Conservation (phyloP, 2,888 invertebrate species). For the Hedya salicella region DNA sequence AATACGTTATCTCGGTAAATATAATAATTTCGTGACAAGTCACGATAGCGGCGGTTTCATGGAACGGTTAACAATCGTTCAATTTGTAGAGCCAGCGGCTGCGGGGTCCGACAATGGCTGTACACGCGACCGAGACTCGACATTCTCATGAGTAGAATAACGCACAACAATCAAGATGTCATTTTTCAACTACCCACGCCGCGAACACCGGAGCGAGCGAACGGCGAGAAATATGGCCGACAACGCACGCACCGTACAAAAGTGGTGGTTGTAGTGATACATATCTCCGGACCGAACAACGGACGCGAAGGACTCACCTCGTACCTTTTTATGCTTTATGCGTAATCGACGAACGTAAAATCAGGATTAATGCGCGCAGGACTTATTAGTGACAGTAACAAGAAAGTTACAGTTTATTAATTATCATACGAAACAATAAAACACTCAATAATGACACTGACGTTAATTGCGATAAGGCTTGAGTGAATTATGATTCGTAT, state of each 20-base stretch:
- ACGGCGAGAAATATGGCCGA: constrained; percentile 81
- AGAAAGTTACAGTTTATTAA: constrained; percentile 34
- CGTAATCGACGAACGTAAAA: constrained; percentile 60
- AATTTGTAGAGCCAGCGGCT: constrained; percentile 78
- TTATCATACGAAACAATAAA: constrained; percentile 40
- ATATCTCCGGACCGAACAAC: constrained; percentile 75
- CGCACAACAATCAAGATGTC: constrained; percentile 85
- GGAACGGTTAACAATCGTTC: constrained; percentile 82
- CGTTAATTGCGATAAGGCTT: constrained; percentile 25
- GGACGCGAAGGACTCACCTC: constrained; percentile 67
- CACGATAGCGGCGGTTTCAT: constrained; percentile 76
- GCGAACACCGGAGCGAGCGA: constrained; percentile 66
- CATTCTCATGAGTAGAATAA: constrained; percentile 83
- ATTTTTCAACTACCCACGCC: constrained; percentile 85
- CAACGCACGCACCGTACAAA: constrained; percentile 79
- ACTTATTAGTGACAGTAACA: constrained; percentile 40
- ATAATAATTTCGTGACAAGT: constrained; percentile 76
- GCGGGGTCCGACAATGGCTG: constrained; percentile 70
- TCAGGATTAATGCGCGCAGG: constrained; percentile 31
- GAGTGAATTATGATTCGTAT: constrained; percentile 3
- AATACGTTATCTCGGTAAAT: constrained; percentile 69
- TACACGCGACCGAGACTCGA: constrained; percentile 76
- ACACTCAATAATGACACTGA: constrained; percentile 22
- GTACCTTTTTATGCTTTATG: constrained; percentile 66
- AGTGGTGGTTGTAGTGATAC: constrained; percentile 78